Conservation (phyloP, 2,888 invertebrate species). For the Pyrrhia umbra region DNA sequence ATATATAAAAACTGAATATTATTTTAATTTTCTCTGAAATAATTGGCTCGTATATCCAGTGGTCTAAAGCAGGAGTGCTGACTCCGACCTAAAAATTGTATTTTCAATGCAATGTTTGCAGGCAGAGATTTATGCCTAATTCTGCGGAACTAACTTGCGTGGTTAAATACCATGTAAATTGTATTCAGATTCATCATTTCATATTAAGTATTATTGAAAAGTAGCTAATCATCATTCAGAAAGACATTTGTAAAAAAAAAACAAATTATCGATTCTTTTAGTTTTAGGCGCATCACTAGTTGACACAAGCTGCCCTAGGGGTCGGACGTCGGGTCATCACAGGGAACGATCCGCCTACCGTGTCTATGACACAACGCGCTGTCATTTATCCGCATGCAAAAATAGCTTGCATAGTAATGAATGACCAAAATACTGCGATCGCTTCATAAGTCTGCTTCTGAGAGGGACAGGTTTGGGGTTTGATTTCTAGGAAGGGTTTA, state of each 20-base stretch:
- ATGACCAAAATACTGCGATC: slow-evolving; percentile 44
- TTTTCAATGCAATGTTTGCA: no score
- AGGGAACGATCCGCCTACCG: slow-evolving; percentile 76
- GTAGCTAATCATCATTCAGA: not conserved
- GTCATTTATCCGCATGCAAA: slow-evolving; percentile 75
- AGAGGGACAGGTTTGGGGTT: slow-evolving; percentile 13
- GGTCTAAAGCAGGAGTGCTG: no score
- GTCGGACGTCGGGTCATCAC: slow-evolving; percentile 81
- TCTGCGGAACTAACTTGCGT: no score
- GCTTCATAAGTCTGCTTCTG: slow-evolving; percentile 35
- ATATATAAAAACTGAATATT: no score
- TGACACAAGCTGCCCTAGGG: slow-evolving; percentile 71
- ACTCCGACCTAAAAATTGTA: no score
- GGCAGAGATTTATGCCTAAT: no score
- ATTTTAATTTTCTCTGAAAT: no score
- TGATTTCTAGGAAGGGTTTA: not conserved
- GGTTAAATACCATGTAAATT: no score
- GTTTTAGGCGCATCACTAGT: slow-evolving; percentile 61
- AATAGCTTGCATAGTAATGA: slow-evolving; percentile 59
- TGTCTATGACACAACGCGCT: slow-evolving; percentile 78
- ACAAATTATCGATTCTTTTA: slow-evolving; percentile 14
- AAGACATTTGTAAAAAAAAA: not conserved
- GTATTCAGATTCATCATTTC: no score
- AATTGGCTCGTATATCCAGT: no score
- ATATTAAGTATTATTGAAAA: no score